Conservation (phyloP, 2,113 vertebrate species). For the Vulpes vulpes region DNA sequence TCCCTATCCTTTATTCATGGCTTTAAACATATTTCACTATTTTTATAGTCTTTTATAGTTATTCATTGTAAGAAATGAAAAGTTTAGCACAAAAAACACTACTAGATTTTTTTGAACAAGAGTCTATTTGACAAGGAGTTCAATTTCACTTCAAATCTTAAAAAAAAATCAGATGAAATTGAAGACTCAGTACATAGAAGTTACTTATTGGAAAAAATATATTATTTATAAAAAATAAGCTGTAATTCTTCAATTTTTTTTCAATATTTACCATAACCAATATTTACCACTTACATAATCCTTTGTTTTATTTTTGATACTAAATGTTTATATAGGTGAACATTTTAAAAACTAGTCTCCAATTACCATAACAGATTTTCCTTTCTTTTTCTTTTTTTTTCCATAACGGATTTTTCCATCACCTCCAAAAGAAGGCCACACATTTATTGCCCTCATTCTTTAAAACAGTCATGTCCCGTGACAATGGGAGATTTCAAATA, state of each 20-base stretch:
- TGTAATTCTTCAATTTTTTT: slow-evolving; percentile 53
- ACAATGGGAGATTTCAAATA: neutral
- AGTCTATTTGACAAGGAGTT: neutral
- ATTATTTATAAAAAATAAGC: slow-evolving; percentile 61
- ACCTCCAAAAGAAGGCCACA: neutral
- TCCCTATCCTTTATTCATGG: neutral
- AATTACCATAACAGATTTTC: neutral
- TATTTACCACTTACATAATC: neutral
- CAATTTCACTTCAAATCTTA: slow-evolving; percentile 50
- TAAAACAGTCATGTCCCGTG: neutral
- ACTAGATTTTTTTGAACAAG: neutral
- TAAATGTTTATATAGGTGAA: neutral
- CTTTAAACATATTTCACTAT: neutral
- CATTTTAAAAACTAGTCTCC: neutral
- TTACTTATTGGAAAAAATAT: slow-evolving; percentile 67
- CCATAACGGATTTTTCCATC: too few relatives aligned
- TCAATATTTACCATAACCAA: slow-evolving; percentile 35
- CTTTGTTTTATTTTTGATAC: neutral
- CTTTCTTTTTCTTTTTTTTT: too few relatives aligned
- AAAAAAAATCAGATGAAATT: slow-evolving; percentile 64
- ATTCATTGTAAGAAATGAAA: neutral
- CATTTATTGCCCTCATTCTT: neutral
- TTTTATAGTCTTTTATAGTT: neutral
- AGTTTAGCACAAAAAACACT: neutral
- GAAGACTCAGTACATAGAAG: slow-evolving; percentile 58